Evolutionary conservation across 2,797 vertebrate species (phyloP).

Genomic region (Naso thynnoides): DNA sequence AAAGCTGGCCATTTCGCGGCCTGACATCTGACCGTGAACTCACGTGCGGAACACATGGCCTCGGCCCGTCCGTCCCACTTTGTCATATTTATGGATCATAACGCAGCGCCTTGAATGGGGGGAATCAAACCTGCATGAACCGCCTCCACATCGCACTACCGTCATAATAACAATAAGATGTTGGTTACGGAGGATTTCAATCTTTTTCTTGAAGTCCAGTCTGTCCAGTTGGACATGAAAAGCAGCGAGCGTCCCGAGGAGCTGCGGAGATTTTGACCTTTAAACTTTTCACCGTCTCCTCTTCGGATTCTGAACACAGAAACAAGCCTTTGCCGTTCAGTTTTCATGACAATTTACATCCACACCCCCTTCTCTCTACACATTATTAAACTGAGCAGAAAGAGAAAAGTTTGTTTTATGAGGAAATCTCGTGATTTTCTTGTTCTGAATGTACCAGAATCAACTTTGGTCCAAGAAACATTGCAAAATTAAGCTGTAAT

Average conservation of each 20-base stretch:
- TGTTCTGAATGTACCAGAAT: neutral
- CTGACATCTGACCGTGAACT: neutral
- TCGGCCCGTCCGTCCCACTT: neutral
- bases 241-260: neutral
- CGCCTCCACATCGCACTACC: neutral
- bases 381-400: neutral
- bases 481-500: too few species aligned
- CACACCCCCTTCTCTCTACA: too few species aligned
- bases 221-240: neutral
- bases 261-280: constrained; percentile 33
- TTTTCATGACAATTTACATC: neutral
- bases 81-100: neutral
- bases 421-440: neutral
- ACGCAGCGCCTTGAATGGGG: neutral
- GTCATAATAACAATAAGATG: neutral
- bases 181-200: neutral
- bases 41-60: constrained; percentile 63
- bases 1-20: neutral
- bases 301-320: constrained; percentile 9
- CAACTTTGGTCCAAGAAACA: neutral
- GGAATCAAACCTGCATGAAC: neutral
- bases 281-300: constrained; percentile 9
- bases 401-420: neutral
- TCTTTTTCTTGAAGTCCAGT: neutral
- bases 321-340: neutral